Conservation (phyloP, 2,797 vertebrate species). For the Mionectes olivaceus region DNA sequence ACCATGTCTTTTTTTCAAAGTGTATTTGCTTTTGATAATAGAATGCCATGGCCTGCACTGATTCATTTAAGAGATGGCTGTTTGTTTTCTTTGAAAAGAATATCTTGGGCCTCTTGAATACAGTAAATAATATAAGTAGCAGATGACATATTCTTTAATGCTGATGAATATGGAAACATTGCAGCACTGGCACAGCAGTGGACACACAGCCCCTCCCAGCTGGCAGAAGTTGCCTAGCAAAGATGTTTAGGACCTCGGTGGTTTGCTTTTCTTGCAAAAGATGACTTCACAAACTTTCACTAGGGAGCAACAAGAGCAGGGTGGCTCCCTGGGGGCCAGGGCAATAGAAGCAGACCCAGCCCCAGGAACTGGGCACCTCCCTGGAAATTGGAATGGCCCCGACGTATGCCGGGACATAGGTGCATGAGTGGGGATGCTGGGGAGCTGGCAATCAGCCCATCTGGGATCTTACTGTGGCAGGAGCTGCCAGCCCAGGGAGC, state of each 20-base stretch:
- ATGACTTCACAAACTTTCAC: not conserved
- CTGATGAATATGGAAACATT: not conserved
- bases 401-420: rapidly evolving
- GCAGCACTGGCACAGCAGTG: not conserved
- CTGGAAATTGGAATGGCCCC: too few species aligned
- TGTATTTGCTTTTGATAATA: constrained; percentile 32
- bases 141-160: not conserved
- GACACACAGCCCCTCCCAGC: rapidly evolving
- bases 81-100: not conserved
- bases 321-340: rapidly evolving
- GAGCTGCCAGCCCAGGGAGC: not conserved
- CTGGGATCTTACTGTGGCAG: rapidly evolving
- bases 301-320: not conserved
- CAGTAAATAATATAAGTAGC: not conserved
- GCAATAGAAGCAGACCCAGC: rapidly evolving
- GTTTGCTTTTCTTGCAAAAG: not conserved
- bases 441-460: rapidly evolving
- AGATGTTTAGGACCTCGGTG: not conserved
- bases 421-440: rapidly evolving
- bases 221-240: not conserved
- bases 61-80: not conserved
- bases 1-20: not conserved
- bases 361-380: rapidly evolving
- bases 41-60: not conserved
- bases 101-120: not conserved